These are phyloP conservation scores for Sander lucioperca DNA, from an alignment of 2,113 vertebrate genomes.

Conservation along the genomic window DNA sequence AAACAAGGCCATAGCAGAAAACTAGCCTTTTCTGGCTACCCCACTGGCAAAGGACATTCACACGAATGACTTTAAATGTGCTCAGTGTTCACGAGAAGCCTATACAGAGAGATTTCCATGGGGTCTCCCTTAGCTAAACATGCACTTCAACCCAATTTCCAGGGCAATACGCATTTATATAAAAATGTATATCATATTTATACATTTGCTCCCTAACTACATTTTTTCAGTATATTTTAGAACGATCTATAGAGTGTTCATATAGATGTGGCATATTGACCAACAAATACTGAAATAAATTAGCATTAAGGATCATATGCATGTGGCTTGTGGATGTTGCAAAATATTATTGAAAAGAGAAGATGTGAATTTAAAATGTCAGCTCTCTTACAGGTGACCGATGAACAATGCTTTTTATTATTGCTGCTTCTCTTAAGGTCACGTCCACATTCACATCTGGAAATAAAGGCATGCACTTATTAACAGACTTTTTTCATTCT, in stretches of 20 bases:
- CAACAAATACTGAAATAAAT: background rate
- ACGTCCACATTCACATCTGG: slow-evolving; percentile 1
- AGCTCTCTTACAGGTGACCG: background rate
- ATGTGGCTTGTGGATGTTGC: background rate
- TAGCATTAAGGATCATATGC: background rate
- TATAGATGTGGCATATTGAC: background rate
- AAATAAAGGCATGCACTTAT: slow-evolving; percentile 3
- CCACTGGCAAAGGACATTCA: slow-evolving; percentile 81
- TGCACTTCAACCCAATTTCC: slow-evolving; percentile 74
- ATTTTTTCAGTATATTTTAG: slow-evolving; percentile 13
- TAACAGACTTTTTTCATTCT: slow-evolving; percentile 63
- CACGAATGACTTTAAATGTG: slow-evolving; percentile 84
- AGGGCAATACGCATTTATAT: slow-evolving; percentile 47
- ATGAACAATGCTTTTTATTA: background rate
- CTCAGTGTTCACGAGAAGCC: slow-evolving; percentile 81
- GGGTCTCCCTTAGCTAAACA: slow-evolving; percentile 73
- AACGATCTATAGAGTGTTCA: background rate
- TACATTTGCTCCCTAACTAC: slow-evolving; percentile 9
- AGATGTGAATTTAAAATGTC: background rate
- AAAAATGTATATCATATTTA: slow-evolving; percentile 40
- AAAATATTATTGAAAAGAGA: background rate
- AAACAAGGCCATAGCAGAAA: slow-evolving; percentile 89
- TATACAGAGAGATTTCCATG: slow-evolving; percentile 71
- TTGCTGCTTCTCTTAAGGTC: background rate
- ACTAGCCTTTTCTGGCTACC: slow-evolving; percentile 85